Base-by-base conservation (phyloP, 1,140 invertebrate species). In the Philopotamus ludificatus region DNA sequence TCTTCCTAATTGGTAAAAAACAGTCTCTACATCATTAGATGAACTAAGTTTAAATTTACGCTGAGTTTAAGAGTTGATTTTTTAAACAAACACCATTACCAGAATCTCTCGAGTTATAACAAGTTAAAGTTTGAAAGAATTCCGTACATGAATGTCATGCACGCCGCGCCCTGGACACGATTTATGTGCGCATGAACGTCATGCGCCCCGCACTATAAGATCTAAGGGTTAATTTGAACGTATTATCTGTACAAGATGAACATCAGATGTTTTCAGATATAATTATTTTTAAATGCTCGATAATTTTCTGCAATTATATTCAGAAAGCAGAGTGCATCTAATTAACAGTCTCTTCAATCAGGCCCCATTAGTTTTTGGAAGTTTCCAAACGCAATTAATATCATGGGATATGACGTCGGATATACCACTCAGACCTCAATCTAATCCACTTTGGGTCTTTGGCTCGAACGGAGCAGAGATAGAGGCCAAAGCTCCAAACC, bases 381-480 rank as follows among this genome's bases (percentile, higher is more conserved):
- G 28, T 4, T n/a, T n/a, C n/a, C 28, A 7, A 34, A 34, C 28
- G 4, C 4, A 34, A 34, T 34, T 34, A 34, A 34, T 34, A 7
- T 12, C 28, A 12, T 34, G 12, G 28, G 28, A 34, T 34, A 34
- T 34, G 28, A 34, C 28, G 28, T 34, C 4, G 4, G 28, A 34
- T n/a, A n/a, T 12, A 12, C 51, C 51, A 54, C 51, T 25, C 20
- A 54, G 20, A 22, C 15, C 49, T 51, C 18, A 10, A 7, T 26
- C 18, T 58, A 58, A 58, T 58, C 55, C 42, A 26, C 39, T 60
- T 60, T 47, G 22, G 44, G 22, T 47, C 15, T 47, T 47, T 16
- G 10, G 25, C 53, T 12, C 21, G 53, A 16, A 34, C 22, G 28
- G 28, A 57, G 22, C 4, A 47, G 44, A 16, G 7, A 20, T 16